Percentiles rank a stretch among this genome's conserved stretches.
These are phyloP conservation scores for Drosophila meridionalis DNA, from an alignment of 2,888 invertebrate genomes.

Conservation along the genomic window DNA sequence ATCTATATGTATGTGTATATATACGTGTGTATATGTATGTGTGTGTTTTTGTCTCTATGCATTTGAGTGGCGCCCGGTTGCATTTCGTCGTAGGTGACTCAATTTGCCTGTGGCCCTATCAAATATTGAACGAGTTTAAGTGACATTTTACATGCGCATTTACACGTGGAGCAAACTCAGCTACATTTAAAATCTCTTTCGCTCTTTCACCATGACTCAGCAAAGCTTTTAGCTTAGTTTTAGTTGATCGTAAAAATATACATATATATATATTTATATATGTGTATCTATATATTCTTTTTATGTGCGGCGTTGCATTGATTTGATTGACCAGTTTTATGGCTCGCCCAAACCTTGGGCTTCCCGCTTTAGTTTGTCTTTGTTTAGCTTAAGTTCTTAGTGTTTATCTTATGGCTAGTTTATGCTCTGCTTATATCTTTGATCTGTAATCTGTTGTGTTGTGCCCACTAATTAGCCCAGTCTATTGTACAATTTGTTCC, in stretches of 20 bases:
- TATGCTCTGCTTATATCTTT: conserved; percentile 40
- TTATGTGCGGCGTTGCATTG: conserved; percentile 49
- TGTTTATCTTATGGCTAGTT: conserved; percentile 58
- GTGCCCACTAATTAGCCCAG: conserved; percentile 46
- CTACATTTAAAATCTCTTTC: conserved; percentile 22
- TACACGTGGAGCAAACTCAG: conserved; percentile 44
- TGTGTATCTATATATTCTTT: conserved; percentile 12
- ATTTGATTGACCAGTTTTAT: conserved; percentile 70
- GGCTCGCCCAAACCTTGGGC: conserved; percentile 12
- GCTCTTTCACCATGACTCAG: conserved; percentile 38
- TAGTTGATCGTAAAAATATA: conserved; percentile 58
- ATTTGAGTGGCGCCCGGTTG: conserved; percentile 47
- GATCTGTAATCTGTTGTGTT: conserved; percentile 27
- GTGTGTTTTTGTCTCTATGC: conserved; percentile 14
- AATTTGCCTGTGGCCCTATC: conserved; percentile 58
- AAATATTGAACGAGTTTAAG: conserved; percentile 71
- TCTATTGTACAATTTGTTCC: conserved; percentile 61
- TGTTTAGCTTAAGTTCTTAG: conserved; percentile 45
- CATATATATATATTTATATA: conserved; percentile 1
- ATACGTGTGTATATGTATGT: not conserved
- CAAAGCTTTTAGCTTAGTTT: conserved; percentile 55
- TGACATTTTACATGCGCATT: conserved; percentile 71
- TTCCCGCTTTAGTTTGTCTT: not conserved
- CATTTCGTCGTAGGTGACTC: conserved; percentile 72
- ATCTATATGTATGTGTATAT: conserved; percentile 10